A percentile compares a stretch with the other conserved stretches of the same genome.
Evolutionary conservation across 2,888 invertebrate species (phyloP).

Genomic region (Caenorhabditis afra): DNA sequence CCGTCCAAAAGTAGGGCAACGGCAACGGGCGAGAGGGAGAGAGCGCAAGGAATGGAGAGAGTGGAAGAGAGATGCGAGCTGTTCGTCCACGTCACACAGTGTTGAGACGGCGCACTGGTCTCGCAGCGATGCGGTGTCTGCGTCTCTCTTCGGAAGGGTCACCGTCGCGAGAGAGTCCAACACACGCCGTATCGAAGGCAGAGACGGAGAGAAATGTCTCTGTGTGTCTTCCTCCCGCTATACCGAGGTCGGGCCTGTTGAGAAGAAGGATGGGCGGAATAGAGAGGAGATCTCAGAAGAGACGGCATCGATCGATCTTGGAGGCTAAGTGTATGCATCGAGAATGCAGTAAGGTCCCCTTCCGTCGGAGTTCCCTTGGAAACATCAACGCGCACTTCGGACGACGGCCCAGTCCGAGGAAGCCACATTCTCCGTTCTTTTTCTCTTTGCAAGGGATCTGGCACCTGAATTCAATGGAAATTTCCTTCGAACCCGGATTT

Average conservation of each 20-base stretch:
- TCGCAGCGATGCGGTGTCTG: conserved; percentile 49
- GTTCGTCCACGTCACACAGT: conserved; percentile 63
- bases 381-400: neutral
- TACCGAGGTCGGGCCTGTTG: conserved; percentile 1
- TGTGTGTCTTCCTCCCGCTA: conserved; percentile 13
- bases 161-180: conserved; percentile 1
- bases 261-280: too few relatives aligned
- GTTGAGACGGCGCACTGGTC: conserved; percentile 52
- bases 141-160: conserved; percentile 26
- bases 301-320: conserved; percentile 13
- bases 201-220: conserved; percentile 2
- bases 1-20: conserved; percentile 58
- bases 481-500: too few relatives aligned
- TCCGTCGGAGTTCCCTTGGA: neutral
- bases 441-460: too few relatives aligned
- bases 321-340: conserved; percentile 2
- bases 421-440: too few relatives aligned
- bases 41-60: conserved; percentile 42
- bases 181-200: conserved; percentile 29
- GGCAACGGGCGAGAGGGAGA: conserved; percentile 25
- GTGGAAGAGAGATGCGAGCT: conserved; percentile 44
- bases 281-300: conserved; percentile 22
- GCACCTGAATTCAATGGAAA: too few relatives aligned
- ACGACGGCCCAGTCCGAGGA: too few relatives aligned
- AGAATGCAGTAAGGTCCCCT: neutral